Percentiles rank a stretch among this genome's conserved stretches.
These are phyloP conservation scores for Ophioninae sp. DNA, from an alignment of 2,888 invertebrate species.

Conservation along the genomic window DNA sequence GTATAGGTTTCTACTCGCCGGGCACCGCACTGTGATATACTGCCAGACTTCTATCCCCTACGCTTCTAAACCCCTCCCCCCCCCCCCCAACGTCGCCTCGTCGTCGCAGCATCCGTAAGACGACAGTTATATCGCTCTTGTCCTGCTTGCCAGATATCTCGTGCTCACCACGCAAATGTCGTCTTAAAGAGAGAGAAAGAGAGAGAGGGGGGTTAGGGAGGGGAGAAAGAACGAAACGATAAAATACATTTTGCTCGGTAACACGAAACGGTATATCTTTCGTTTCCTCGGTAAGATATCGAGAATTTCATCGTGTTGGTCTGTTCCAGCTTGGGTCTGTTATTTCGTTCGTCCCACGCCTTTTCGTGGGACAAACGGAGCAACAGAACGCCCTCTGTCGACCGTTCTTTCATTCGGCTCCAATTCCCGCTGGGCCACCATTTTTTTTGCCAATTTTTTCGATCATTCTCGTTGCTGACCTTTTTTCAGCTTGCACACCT, in stretches of 20 bases:
- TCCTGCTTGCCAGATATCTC: slow-evolving; percentile 39
- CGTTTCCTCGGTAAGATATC: slow-evolving; percentile 51
- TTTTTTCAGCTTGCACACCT: too few relatives aligned
- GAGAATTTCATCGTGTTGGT: slow-evolving; percentile 55
- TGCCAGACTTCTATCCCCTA: slow-evolving; percentile 28
- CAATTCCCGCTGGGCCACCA: background rate
- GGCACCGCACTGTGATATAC: slow-evolving; percentile 59
- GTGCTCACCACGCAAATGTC: slow-evolving; percentile 47
- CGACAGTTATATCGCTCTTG: slow-evolving; percentile 61
- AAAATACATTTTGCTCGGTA: slow-evolving; percentile 21
- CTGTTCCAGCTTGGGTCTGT: slow-evolving; percentile 40
- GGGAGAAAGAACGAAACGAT: background rate
- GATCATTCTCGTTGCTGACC: too few relatives aligned
- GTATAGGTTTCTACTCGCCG: slow-evolving; percentile 36
- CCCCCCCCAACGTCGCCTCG: background rate
- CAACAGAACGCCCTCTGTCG: background rate
- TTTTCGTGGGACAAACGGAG: slow-evolving; percentile 34
- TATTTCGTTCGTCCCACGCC: slow-evolving; percentile 64
- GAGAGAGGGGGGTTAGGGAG: background rate
- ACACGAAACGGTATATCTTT: slow-evolving; percentile 46
- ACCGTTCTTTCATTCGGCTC: background rate
- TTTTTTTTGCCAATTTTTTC: too few relatives aligned
- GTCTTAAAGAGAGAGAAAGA: slow-evolving; percentile 5
- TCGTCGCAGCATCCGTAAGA: slow-evolving; percentile 40
- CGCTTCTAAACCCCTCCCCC: slow-evolving; percentile 2